These are phyloP conservation scores for Macrocentrus cingulum DNA, from an alignment of 1,140 invertebrate species.

Conservation along the genomic window DNA sequence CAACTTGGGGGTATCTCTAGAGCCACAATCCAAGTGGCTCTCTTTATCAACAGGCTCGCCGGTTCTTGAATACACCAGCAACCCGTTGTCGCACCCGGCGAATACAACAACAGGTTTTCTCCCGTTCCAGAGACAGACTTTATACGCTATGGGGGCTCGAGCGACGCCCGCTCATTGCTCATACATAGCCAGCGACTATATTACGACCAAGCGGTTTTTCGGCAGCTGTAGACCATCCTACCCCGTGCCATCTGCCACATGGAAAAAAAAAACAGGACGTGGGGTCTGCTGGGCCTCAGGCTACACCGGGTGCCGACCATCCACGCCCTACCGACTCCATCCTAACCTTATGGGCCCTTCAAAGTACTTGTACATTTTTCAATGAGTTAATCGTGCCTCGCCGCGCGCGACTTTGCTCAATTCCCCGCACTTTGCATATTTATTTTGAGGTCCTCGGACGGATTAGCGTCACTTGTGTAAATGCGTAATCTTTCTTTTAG, in stretches of 20 bases:
- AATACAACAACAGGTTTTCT: conserved; percentile 26
- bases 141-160: conserved; percentile 17
- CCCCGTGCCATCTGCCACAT: conserved; percentile 23
- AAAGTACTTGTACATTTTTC: no score
- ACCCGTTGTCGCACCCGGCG: conserved; percentile 1
- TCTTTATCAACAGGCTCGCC: no score
- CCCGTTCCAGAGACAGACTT: neutral
- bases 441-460: no score
- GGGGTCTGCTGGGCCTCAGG: conserved; percentile 12
- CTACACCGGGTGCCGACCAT: conserved; percentile 15
- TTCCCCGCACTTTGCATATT: no score
- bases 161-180: conserved; percentile 14
- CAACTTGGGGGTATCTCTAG: no score
- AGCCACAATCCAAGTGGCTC: no score
- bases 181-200: conserved; percentile 14
- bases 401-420: no score
- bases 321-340: conserved; percentile 23
- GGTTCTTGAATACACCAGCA: neutral
- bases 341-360: neutral
- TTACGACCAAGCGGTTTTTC: conserved; percentile 19
- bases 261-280: conserved; percentile 19
- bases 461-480: no score
- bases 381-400: no score
- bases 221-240: conserved; percentile 23
- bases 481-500: no score